Evolutionary conservation across 2,113 vertebrate species (phyloP).

Genomic region (Cinclus mexicanus): DNA sequence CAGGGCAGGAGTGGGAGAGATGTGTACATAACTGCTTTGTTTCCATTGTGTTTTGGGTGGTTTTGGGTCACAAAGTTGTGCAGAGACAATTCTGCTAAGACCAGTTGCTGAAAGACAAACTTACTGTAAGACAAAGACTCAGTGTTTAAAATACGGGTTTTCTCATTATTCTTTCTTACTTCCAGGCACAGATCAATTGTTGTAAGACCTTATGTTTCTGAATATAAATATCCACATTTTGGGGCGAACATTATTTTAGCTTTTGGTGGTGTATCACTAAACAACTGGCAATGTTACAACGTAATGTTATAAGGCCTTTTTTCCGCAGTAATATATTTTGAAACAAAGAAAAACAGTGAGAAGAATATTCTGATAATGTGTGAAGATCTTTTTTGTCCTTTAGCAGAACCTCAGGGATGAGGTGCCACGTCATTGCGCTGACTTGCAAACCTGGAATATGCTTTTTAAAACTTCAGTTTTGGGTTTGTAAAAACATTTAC

Average conservation of each 20-base stretch:
- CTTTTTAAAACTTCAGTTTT: not conserved
- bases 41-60: not conserved
- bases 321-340: not conserved
- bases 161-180: not conserved
- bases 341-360: not conserved
- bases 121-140: not conserved
- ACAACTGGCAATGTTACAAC: not conserved
- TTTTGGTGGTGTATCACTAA: conserved; percentile 6
- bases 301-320: not conserved
- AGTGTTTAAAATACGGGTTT: not conserved
- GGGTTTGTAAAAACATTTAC: not conserved
- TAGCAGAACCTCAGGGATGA: not conserved
- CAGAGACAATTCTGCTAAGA: not conserved
- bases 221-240: not conserved
- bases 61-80: not conserved
- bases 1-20: not conserved
- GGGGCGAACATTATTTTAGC: not conserved
- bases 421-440: not conserved
- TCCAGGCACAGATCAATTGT: not conserved
- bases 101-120: not conserved
- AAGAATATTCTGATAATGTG: not conserved
- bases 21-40: not conserved
- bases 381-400: not conserved
- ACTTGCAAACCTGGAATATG: not conserved
- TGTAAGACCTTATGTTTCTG: not conserved